Evolutionary conservation across 2,797 vertebrate species (phyloP).

Genomic region (Oryzias dopingdopingensis): DNA sequence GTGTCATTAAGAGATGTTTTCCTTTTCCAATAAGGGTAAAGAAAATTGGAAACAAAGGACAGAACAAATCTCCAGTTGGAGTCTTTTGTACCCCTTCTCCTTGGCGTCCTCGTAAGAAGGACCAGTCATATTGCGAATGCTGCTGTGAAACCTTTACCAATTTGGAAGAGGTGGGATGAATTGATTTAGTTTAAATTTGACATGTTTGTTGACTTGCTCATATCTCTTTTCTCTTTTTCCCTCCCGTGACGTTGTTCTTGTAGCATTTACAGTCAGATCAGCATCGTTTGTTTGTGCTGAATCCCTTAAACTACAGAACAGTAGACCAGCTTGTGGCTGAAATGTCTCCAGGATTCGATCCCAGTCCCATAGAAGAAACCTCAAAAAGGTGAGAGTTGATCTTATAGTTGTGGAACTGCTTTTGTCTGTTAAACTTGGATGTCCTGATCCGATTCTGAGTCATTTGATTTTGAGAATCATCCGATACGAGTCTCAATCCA

Average conservation of each 20-base stretch:
- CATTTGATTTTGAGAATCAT: too few relatives aligned
- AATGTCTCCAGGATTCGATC: conserved; percentile 66
- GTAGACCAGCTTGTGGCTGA: conserved; percentile 77
- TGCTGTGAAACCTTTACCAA: conserved; percentile 80
- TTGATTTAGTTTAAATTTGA: background rate
- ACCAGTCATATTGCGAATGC: conserved; percentile 83
- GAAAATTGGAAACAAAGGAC: conserved; percentile 36
- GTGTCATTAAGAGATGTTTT: background rate
- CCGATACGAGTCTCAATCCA: too few relatives aligned
- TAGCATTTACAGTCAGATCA: conserved; percentile 84
- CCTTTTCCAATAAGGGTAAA: conserved; percentile 40
- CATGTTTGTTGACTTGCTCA: background rate
- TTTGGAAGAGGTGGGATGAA: conserved; percentile 72
- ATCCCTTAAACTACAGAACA: conserved; percentile 68
- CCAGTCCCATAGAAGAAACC: conserved; percentile 26
- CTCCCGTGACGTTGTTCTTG: conserved; percentile 1
- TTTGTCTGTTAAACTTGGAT: background rate
- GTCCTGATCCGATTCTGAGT: too few relatives aligned
- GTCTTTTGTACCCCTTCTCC: conserved; percentile 50
- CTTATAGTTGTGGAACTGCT: background rate
- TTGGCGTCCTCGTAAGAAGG: conserved; percentile 64
- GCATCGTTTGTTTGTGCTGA: conserved; percentile 77
- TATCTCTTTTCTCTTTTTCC: background rate
- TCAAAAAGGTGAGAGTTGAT: conserved; percentile 42
- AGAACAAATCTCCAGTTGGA: conserved; percentile 42